phyloP scores from a whole-genome alignment of 2,888 invertebrate genomes.

The Ornithoptera priamus region DNA sequence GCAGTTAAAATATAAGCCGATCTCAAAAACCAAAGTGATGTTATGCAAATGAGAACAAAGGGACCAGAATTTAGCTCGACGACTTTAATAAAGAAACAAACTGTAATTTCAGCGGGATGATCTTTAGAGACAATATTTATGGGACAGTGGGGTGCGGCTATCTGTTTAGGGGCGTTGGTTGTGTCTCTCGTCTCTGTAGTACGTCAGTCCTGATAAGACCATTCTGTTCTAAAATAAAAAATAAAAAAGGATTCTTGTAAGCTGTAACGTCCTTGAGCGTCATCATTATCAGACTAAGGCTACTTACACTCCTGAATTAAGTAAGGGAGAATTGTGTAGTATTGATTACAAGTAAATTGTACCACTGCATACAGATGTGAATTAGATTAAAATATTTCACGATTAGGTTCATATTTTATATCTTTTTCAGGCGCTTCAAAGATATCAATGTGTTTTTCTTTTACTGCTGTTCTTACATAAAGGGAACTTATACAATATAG shows the following conservation, averaged over 20 bases:
- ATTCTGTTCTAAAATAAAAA: background rate
- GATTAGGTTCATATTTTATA: no score
- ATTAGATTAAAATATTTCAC: no score
- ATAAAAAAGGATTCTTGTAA: background rate
- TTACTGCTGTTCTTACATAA: no score
- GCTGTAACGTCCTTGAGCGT: no score
- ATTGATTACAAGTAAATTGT: no score
- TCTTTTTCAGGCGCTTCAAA: no score
- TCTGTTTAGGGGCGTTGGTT: background rate
- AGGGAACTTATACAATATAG: no score
- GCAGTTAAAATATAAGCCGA: background rate
- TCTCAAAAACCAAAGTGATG: background rate
- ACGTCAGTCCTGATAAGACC: background rate
- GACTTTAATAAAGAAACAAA: constrained; percentile 7
- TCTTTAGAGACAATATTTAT: constrained; percentile 19
- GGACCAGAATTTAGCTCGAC: background rate
- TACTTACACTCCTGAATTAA: no score
- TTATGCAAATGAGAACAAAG: constrained; percentile 12
- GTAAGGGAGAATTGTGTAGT: no score
- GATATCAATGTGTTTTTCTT: no score
- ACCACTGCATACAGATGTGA: no score
- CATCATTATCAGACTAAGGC: no score
- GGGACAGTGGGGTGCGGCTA: background rate
- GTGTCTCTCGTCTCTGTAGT: background rate
- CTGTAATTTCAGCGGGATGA: constrained; percentile 7